phyloP scores from a whole-genome alignment of 2,113 vertebrate genomes.

The Hippolais icterina region DNA sequence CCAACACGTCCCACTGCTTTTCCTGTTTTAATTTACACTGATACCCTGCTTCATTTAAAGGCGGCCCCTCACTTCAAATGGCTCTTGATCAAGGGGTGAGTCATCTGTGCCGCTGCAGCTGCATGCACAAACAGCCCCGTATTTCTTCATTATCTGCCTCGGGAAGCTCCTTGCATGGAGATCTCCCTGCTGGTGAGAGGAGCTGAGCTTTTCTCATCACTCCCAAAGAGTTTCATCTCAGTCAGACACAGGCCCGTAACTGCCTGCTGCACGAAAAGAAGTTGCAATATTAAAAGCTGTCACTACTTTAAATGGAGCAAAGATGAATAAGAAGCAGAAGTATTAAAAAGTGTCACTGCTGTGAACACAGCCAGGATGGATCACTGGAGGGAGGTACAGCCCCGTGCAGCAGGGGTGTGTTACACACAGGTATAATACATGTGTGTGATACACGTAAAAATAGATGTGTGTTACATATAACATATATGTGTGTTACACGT shows the following conservation, averaged over 20 bases:
- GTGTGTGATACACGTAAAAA: no score
- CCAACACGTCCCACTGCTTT: not conserved
- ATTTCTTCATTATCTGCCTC: not conserved
- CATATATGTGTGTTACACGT: accelerated
- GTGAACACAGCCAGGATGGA: not conserved
- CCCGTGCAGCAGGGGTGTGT: not conserved
- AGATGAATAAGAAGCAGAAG: not conserved
- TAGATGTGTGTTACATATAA: accelerated
- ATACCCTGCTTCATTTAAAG: conserved; percentile 4
- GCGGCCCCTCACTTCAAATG: not conserved
- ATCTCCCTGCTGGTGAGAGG: not conserved
- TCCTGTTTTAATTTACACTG: conserved; percentile 33
- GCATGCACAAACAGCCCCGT: conserved; percentile 14
- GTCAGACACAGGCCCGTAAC: not conserved
- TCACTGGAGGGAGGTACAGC: not conserved
- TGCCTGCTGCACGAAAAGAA: not conserved
- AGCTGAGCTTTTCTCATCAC: not conserved
- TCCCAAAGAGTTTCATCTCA: not conserved
- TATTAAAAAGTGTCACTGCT: not conserved
- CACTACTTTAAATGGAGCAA: not conserved
- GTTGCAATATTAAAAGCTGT: not conserved
- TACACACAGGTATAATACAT: not conserved
- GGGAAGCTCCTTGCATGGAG: not conserved
- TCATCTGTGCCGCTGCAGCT: not conserved
- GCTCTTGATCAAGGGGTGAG: conserved; percentile 25